phyloP scores from a whole-genome alignment of 2,888 invertebrate species.

The Dynastes hyllus region DNA sequence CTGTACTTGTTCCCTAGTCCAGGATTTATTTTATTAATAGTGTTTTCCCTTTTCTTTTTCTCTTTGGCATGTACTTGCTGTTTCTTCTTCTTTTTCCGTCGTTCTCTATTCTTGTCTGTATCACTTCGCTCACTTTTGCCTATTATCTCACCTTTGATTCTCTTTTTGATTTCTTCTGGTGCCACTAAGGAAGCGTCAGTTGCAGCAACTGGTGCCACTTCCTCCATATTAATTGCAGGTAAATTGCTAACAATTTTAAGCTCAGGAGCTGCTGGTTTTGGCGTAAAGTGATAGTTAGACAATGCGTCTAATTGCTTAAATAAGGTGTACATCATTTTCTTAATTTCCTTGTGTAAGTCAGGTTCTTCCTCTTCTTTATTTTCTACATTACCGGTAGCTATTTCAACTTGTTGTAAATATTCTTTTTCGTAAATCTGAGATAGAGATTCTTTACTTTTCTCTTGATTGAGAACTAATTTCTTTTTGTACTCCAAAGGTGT shows the following conservation, averaged over 20 bases:
- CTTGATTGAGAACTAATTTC: conserved; percentile 89
- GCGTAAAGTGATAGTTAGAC: conserved; percentile 95
- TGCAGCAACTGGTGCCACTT: conserved; percentile 93
- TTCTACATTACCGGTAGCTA: conserved; percentile 72
- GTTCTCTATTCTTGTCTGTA: conserved; percentile 91
- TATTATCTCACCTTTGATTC: conserved; percentile 74
- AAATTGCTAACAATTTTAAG: conserved; percentile 92
- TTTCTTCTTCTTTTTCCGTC: conserved; percentile 88
- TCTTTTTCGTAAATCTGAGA: conserved; percentile 96
- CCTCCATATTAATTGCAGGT: conserved; percentile 94
- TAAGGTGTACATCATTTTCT: conserved; percentile 81
- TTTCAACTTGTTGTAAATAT: conserved; percentile 80
- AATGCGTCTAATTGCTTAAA: conserved; percentile 93
- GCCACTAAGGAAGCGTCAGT: conserved; percentile 90
- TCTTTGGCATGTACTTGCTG: conserved; percentile 76
- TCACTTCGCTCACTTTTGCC: conserved; percentile 85
- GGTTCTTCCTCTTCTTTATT: conserved; percentile 79
- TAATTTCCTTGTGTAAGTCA: conserved; percentile 85
- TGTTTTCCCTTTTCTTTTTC: conserved; percentile 72
- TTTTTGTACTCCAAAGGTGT: conserved; percentile 91
- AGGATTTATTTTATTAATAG: conserved; percentile 72
- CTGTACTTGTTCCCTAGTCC: conserved; percentile 74
- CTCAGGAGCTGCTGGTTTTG: conserved; percentile 89
- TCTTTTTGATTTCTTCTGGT: conserved; percentile 89
- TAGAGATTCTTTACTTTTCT: conserved; percentile 94